phyloP scores from a whole-genome alignment of 2,888 invertebrate species.

The Exephanes ischioxanthus region DNA sequence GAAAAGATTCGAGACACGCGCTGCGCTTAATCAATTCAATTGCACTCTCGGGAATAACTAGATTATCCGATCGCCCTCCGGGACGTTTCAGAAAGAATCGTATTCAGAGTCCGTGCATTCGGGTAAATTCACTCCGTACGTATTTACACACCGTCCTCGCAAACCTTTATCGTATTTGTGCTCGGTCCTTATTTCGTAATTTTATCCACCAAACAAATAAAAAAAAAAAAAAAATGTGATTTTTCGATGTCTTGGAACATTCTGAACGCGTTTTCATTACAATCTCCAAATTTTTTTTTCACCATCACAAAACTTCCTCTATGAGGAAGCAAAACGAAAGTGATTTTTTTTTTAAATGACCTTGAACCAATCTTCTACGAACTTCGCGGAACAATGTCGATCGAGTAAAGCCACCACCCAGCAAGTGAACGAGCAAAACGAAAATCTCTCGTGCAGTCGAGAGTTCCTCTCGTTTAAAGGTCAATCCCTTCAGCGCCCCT shows the following conservation, averaged over 20 bases:
- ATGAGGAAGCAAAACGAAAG: too few species aligned
- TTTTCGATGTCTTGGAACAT: too few species aligned
- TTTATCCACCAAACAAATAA: not conserved
- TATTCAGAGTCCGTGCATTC: slow-evolving; percentile 19
- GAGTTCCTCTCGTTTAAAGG: slow-evolving; percentile 12
- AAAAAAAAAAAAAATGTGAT: too few species aligned
- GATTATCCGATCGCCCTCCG: slow-evolving; percentile 32
- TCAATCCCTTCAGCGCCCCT: slow-evolving; percentile 4
- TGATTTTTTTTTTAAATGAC: too few species aligned
- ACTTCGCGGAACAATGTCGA: slow-evolving; percentile 4
- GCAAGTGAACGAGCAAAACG: not conserved
- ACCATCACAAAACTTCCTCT: too few species aligned
- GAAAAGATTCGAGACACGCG: slow-evolving; percentile 19
- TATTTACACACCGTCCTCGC: not conserved
- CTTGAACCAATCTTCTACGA: not conserved
- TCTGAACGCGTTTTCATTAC: too few species aligned
- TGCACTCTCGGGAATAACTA: slow-evolving; percentile 47
- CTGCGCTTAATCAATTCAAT: slow-evolving; percentile 43
- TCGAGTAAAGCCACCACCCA: slow-evolving; percentile 26
- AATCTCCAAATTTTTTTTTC: too few species aligned
- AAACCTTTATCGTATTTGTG: slow-evolving; percentile 4
- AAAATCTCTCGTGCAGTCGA: slow-evolving; percentile 8
- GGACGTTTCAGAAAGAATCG: slow-evolving; percentile 2
- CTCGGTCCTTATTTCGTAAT: not conserved
- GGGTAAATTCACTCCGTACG: slow-evolving; percentile 32